Percentiles rank a stretch among this genome's conserved stretches.
These are phyloP conservation scores for Cephalopachus bancanus DNA, from an alignment of 2,797 vertebrate species.

Conservation along the genomic window DNA sequence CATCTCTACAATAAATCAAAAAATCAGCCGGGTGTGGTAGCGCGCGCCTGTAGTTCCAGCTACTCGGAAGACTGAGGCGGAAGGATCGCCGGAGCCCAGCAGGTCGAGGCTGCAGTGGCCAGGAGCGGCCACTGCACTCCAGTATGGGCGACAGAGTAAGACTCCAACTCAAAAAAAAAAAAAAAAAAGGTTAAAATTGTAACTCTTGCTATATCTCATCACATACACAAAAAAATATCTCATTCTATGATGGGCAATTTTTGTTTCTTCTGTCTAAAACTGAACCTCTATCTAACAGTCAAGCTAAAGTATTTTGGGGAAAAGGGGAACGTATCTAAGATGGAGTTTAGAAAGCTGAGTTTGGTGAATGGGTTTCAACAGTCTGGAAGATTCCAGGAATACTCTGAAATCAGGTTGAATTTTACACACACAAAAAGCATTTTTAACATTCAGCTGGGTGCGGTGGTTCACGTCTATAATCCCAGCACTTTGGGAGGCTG, in stretches of 20 bases:
- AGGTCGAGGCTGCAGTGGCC: too few relatives aligned
- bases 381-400: neutral
- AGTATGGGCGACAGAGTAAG: too few relatives aligned
- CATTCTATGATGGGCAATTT: neutral
- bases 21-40: too few relatives aligned
- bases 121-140: too few relatives aligned
- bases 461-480: too few relatives aligned
- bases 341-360: neutral
- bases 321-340: neutral
- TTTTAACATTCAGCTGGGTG: too few relatives aligned
- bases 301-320: neutral
- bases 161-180: too few relatives aligned
- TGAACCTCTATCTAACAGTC: neutral
- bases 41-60: too few relatives aligned
- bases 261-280: constrained; percentile 24
- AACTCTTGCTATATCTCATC: neutral
- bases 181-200: neutral
- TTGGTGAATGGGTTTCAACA: neutral
- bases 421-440: neutral
- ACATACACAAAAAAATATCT: neutral
- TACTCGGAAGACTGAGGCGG: too few relatives aligned
- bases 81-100: too few relatives aligned
- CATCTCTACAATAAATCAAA: too few relatives aligned
- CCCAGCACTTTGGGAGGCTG: too few relatives aligned
- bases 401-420: neutral